Conservation (phyloP, 1,140 invertebrate genomes). For the Calephelis nemesis region DNA sequence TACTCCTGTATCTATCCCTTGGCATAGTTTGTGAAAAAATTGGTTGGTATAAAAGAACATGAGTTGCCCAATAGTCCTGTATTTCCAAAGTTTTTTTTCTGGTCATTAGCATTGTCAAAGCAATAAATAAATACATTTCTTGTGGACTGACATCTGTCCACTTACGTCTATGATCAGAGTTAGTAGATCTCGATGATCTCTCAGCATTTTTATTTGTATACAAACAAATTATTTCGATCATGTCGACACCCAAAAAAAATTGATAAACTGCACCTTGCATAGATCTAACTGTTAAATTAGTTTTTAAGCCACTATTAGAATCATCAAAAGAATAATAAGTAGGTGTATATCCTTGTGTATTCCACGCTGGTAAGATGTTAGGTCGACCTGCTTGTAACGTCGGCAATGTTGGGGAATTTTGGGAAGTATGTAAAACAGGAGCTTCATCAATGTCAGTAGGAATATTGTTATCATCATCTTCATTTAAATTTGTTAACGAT, state of each 20-base stretch:
- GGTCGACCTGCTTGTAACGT: no score
- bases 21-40: not conserved
- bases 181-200: not conserved
- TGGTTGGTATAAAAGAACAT: not conserved
- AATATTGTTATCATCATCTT: no score
- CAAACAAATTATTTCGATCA: not conserved
- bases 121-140: not conserved
- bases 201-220: not conserved
- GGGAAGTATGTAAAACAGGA: no score
- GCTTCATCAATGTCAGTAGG: no score
- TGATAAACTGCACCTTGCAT: not conserved
- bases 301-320: no score
- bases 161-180: not conserved
- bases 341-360: no score
- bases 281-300: no score
- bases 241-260: not conserved
- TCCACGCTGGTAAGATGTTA: no score
- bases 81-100: not conserved
- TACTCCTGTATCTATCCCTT: conserved; percentile 2
- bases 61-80: not conserved
- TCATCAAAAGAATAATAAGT: no score
- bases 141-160: not conserved
- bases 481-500: no score
- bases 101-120: conserved; percentile 3
- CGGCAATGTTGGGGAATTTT: no score